Base-by-base conservation (phyloP, 2,888 invertebrate genomes). In the Sepiola atlantica region DNA sequence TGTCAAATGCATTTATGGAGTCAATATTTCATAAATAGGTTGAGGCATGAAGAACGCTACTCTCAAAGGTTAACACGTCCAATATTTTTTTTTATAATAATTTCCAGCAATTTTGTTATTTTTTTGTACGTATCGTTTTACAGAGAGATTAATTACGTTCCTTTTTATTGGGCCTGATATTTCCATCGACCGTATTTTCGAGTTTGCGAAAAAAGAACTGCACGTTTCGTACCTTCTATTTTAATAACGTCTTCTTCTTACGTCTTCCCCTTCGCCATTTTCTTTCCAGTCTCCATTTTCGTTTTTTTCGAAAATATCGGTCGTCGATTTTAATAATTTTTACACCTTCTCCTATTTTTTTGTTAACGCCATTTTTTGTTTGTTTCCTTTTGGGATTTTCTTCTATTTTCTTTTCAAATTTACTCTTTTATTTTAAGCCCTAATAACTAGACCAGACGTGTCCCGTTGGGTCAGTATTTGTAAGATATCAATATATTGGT, bases 81-180 rank as follows among this genome's bases (percentile, higher is more conserved):
- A 77, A 77, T 77, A 77, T 28, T 21, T 77, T 77, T 77, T 77
- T 77, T 77, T 77, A 32, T 77, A 77, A 77, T 77, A 77, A 77
- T 77, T 77, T 61, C 32, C 77, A n/a, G 32, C 77, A 77, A 45
- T 45, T 45, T 45, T 45, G 45, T 45, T 45, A 4, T 8, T 77
- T 32, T 77, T 77, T 77, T n/a, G n/a, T 77, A n/a, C 77, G 77
- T 77, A 77, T 77, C 77, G n/a, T 32, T n/a, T 77, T 77, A 77
- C 77, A 77, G n/a, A 77, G 77, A 77, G 12, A 77, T 77, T 77
- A 77, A 77, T 77, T 77, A 77, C 77, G n/a, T 77, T 77, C 77
- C 32, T n/a, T 77, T 77, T 77, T 77, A 77, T 77, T 77, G 77
- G 77, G 77, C 77, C 77, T 77, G 77, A 77, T 77, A 77, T 77